Base-by-base conservation (phyloP, 1,140 invertebrate genomes). In the Drosophila nigromelanica region DNA sequence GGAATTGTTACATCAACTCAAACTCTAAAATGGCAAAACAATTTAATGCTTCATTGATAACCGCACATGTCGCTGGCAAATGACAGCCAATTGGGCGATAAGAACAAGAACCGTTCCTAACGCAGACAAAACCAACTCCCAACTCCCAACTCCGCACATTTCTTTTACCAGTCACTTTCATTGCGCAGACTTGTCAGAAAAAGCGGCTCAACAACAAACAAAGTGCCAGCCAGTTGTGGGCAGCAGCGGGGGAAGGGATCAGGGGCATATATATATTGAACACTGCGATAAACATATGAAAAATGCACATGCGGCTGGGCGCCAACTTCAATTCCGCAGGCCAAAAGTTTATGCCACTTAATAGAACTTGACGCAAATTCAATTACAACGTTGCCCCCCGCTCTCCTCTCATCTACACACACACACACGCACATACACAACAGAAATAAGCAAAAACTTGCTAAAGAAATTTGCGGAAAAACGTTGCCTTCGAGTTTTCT, bases 311-410 rank as follows among this genome's bases (percentile, higher is more conserved):
- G 85, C 79, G 73, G 63, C 75, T 58, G 55, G 76, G 76, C 66
- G 79, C 76, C 80, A 77, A 83, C 79, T 83, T 87, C 76, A 73
- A 77, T 73, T 83, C 80, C 80, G 67, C 47, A 74, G 70, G 80
- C 83, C 76, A 83, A 83, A 87, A 89, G 85, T 89, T 89, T 89
- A 80, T 85, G 83, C 85, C 83, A 89, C 83, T 89, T 89, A 89
- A 89, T 89, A 76, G 83, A 89, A 89, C 85, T 89, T 89, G 79
- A 89, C 83, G 83, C 83, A 89, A 89, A 89, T 89, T 89, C 83
- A 89, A 89, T 89, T 89, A 89, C 83, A 89, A 78, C 69, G 52
- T 78, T 56, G 75, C 18, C 14, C 12, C n/a, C 35, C 8, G 21
- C 39, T 14, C 35, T 14, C 12, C 10, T 11, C 18, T 11, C 33